Evolutionary conservation across 2,113 vertebrate genomes (phyloP).

Genomic region (Andinoacara biseriatus): DNA sequence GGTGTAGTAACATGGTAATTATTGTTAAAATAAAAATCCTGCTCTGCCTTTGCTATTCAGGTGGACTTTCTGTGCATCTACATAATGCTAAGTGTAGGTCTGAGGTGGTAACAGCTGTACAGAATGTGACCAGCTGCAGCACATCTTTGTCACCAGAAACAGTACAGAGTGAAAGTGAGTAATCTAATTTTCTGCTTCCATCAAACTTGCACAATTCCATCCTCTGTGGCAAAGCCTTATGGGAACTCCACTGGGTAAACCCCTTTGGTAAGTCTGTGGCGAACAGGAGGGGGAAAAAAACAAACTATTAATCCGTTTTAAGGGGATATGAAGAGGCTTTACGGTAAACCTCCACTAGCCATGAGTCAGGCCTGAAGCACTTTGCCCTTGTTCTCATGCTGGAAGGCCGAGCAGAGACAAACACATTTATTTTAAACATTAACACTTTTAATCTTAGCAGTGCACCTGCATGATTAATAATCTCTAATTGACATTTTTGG

Average conservation of each 20-base stretch:
- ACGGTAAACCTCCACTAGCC: conserved; percentile 57
- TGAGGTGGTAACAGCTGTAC: conserved; percentile 15
- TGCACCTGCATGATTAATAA: conserved; percentile 17
- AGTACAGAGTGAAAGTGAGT: conserved; percentile 53
- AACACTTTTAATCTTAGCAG: not conserved
- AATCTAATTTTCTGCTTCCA: conserved; percentile 74
- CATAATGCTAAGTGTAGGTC: conserved; percentile 31
- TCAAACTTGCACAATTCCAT: conserved; percentile 54
- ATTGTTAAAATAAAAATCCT: not conserved
- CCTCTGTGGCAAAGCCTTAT: conserved; percentile 46
- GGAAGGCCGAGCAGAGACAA: conserved; percentile 18
- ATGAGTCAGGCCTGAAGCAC: conserved; percentile 34
- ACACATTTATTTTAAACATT: conserved; percentile 1
- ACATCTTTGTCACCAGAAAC: conserved; percentile 56
- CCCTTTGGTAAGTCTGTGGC: conserved; percentile 49
- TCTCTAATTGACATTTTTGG: not conserved
- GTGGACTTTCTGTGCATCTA: not conserved
- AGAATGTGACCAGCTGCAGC: conserved; percentile 30
- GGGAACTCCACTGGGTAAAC: conserved; percentile 59
- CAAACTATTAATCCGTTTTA: conserved; percentile 75
- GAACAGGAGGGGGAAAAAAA: conserved; percentile 21
- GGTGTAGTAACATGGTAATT: not conserved
- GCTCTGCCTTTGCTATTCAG: not conserved
- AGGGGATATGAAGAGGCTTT: conserved; percentile 72
- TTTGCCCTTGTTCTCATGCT: conserved; percentile 56